These are phyloP conservation scores for Yponomeuta sedellus DNA, from an alignment of 2,888 invertebrate genomes.

Conservation along the genomic window DNA sequence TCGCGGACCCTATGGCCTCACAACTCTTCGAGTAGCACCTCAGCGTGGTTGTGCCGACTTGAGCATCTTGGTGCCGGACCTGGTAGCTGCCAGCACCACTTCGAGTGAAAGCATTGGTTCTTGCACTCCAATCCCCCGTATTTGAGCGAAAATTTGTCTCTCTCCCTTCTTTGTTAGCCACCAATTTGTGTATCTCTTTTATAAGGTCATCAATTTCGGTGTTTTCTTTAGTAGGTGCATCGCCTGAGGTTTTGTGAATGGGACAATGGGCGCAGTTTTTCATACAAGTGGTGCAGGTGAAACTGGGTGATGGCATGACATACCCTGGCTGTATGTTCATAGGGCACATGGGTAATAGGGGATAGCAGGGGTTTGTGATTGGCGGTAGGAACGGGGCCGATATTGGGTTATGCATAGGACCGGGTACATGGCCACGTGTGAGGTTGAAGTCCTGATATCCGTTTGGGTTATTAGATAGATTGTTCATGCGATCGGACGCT, in stretches of 20 bases:
- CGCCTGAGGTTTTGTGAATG: constrained; percentile 20
- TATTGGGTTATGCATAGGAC: constrained; percentile 18
- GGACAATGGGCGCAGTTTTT: constrained; percentile 18
- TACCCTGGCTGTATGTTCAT: constrained; percentile 51
- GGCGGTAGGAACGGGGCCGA: constrained; percentile 33
- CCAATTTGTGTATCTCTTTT: constrained; percentile 62
- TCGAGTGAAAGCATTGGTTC: constrained; percentile 35
- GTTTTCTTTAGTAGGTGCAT: constrained; percentile 17
- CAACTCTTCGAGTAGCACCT: constrained; percentile 61
- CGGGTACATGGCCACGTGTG: not conserved
- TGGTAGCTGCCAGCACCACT: constrained; percentile 45
- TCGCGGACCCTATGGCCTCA: constrained; percentile 52
- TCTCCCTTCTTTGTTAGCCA: constrained; percentile 38
- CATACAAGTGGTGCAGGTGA: constrained; percentile 43
- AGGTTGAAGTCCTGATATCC: not conserved
- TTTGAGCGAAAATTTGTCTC: constrained; percentile 26
- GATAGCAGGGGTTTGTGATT: constrained; percentile 53
- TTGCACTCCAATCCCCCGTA: constrained; percentile 24
- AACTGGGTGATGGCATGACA: constrained; percentile 45
- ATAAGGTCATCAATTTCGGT: constrained; percentile 57
- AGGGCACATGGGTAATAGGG: constrained; percentile 53
- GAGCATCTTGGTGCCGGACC: constrained; percentile 44
- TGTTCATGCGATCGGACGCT: not conserved
- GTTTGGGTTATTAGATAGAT: not conserved
- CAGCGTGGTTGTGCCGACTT: constrained; percentile 49